phyloP scores from a whole-genome alignment of 23 tunicate genomes.

The Diplosoma virens region DNA sequence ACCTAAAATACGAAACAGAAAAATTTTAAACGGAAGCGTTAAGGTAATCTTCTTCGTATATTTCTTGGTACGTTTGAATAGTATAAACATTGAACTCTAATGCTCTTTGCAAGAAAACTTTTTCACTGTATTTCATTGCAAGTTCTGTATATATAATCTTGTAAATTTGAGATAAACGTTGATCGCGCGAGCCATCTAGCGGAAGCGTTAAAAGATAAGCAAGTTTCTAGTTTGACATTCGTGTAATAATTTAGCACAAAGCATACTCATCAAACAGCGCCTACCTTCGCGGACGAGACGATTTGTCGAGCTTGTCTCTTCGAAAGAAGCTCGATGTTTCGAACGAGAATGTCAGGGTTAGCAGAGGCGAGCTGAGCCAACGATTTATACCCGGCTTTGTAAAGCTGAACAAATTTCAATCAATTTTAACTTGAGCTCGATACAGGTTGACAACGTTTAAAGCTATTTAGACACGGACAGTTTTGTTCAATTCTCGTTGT shows the following conservation, averaged over 20 bases:
- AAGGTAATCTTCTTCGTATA: not conserved
- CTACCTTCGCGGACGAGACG: constrained; percentile 81
- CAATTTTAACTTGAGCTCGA: not conserved
- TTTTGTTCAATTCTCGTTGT: no score
- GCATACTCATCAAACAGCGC: not conserved
- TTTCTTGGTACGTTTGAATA: no score
- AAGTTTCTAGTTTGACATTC: no score
- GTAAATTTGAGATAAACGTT: no score
- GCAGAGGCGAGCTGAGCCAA: constrained; percentile 62
- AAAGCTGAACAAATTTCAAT: constrained; percentile 34
- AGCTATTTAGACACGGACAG: no score
- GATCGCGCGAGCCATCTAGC: no score
- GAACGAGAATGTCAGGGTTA: constrained; percentile 8
- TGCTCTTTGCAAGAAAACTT: no score
- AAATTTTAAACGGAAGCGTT: not conserved
- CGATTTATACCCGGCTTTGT: constrained; percentile 64
- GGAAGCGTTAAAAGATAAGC: no score
- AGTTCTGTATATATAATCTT: no score
- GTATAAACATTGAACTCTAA: no score
- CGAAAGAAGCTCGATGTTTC: constrained; percentile 62
- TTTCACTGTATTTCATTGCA: no score
- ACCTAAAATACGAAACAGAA: not conserved
- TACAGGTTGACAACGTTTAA: no score
- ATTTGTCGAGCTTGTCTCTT: constrained; percentile 75
- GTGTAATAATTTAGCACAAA: not conserved